Evolutionary conservation across 2,888 invertebrate genomes (phyloP).

Genomic region (Cantharis lateralis): DNA sequence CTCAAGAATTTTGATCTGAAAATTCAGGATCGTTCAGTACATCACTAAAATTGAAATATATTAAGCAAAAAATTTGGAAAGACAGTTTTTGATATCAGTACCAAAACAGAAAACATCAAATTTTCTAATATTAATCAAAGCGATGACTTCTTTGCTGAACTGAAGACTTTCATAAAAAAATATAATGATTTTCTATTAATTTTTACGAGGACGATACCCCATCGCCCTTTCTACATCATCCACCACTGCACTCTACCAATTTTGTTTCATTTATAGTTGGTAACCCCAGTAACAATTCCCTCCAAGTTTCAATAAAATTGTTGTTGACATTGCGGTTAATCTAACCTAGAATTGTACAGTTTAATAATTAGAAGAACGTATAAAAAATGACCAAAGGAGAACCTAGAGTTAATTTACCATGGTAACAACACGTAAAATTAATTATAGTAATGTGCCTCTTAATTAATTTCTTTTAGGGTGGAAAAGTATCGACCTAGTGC

Average conservation of each 20-base stretch:
- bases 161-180: no score
- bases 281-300: neutral
- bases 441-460: neutral
- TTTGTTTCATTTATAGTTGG: neutral
- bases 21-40: no score
- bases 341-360: neutral
- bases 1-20: no score
- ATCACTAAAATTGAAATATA: no score
- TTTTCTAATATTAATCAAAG: no score
- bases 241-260: neutral
- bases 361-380: neutral
- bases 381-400: conserved; percentile 34
- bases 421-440: conserved; percentile 52
- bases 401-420: conserved; percentile 61
- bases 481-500: conserved; percentile 96
- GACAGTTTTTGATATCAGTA: no score
- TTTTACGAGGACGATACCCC: no score
- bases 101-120: no score
- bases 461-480: conserved; percentile 70
- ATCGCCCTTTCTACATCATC: no score
- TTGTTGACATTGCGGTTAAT: neutral
- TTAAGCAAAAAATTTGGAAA: no score
- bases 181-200: no score
- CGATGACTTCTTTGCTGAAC: no score
- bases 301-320: neutral